Evolutionary conservation across 1,140 invertebrate species (phyloP), one percentile per base, ranked within the genome.

Genomic region (Ceratina australensis): DNA sequence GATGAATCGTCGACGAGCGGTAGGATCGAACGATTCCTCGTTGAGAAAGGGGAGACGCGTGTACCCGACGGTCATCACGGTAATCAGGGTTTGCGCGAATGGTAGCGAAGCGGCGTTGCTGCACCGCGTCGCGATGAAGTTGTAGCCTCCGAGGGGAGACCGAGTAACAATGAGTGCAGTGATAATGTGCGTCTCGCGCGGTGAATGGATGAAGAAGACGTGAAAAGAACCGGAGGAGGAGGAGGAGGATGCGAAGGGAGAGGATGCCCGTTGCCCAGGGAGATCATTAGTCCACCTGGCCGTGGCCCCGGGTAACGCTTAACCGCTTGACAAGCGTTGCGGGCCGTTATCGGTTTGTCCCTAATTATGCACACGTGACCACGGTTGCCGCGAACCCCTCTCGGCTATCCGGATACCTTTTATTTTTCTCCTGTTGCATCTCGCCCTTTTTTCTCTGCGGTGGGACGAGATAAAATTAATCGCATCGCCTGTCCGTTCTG

Each of bases 211-310:
- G 52, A 75, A 71, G 82, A 83, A 68, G 78, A 72, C 56, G 63
- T 72, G 81, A 80, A 65, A 56, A 67, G 79, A 76, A 65, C n/a
- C 60, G 74, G 63, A 66, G 57, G 76, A 42, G 10, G 24, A 10
- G 47, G 20, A 52, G 65, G 49, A 24, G 20, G 22, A 18, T 1
- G 56, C 67, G 56, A 26, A 60, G 60, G 68, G 72, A 49, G 65
- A 71, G 60, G 65, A 81, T 71, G 86, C 33, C 72, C 66, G 78
- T 79, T 86, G 85, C 87, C 83, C 78, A 88, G 26, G 86, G 87
- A 86, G 85, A 87, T 89, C 88, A 90, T 90, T 90, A 89, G 88
- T 84, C 82, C 83, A 86, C 81, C 81, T 83, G 84, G 82, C 82
- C 66, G 82, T 78, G 80, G 81, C 81, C 78, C 54, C 73, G 67